Conservation (phyloP, 2,113 vertebrate species). For the Rhineura floridana region DNA sequence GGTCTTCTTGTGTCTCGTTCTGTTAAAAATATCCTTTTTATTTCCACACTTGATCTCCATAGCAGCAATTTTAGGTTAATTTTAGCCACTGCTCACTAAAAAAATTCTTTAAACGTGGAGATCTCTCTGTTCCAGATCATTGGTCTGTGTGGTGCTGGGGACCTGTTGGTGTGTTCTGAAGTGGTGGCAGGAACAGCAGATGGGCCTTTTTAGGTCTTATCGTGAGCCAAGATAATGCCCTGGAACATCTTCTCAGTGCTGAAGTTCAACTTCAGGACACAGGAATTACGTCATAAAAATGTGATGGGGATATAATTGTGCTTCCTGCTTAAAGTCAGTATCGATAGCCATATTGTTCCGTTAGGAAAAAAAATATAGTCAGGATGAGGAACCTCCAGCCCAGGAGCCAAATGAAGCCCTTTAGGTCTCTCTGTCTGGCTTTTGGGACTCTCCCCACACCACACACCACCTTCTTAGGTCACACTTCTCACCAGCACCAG, state of each 20-base stretch:
- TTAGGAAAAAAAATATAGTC: not conserved
- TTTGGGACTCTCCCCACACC: too few species aligned
- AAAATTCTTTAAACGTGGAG: not conserved
- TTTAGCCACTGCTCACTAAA: constrained; percentile 27
- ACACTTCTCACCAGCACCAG: too few species aligned
- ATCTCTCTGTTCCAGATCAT: not conserved
- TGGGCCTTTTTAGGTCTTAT: not conserved
- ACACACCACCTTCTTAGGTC: too few species aligned
- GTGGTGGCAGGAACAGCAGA: not conserved
- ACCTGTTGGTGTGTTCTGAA: not conserved
- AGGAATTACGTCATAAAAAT: not conserved
- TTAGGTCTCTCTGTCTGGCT: too few species aligned
- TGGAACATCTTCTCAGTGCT: not conserved
- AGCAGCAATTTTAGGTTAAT: constrained; percentile 25
- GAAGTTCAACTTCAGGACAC: not conserved
- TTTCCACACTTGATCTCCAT: constrained; percentile 31
- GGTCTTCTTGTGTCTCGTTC: not conserved
- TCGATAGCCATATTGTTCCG: not conserved
- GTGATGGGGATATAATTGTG: not conserved
- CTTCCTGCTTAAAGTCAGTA: not conserved
- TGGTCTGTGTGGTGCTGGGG: not conserved
- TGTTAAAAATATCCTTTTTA: constrained; percentile 14
- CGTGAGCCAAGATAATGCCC: not conserved
- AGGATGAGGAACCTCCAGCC: too few species aligned
- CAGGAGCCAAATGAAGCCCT: too few species aligned